Conservation (phyloP, 37 sponge, comb jelly and placozoan genomes). For the Hormiphora californensis region DNA sequence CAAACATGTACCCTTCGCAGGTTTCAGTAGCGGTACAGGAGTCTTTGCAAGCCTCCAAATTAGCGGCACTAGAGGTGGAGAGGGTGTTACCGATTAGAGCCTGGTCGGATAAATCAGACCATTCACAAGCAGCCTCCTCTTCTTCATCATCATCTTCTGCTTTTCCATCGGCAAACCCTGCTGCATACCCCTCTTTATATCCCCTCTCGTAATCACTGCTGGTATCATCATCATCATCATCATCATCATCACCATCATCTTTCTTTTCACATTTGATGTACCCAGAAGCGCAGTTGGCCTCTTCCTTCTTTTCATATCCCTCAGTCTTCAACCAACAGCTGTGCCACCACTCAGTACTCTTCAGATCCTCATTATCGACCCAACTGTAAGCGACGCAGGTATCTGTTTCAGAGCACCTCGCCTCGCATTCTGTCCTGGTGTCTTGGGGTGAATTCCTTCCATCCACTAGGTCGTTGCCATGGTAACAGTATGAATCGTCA, state of each 20-base stretch:
- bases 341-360: not conserved
- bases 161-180: not conserved
- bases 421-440: not conserved
- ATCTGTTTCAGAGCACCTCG: not conserved
- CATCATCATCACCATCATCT: no score
- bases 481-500: not conserved
- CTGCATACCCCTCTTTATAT: not conserved
- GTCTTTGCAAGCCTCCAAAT: no score
- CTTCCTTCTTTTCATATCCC: not conserved
- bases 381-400: not conserved
- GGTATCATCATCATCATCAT: not conserved
- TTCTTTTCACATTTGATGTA: no score
- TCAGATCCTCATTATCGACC: not conserved
- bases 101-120: no score
- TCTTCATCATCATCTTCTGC: not conserved
- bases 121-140: no score
- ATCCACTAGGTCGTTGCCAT: not conserved
- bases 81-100: no score
- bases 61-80: no score
- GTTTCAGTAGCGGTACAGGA: not conserved
- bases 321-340: slow-evolving; percentile 24
- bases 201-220: not conserved
- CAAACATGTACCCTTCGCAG: no score
- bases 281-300: not conserved
- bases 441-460: not conserved